Evolutionary conservation across 2,113 vertebrate species (phyloP), one percentile per base, ranked within the genome.

Genomic region (Tupaia chinensis): DNA sequence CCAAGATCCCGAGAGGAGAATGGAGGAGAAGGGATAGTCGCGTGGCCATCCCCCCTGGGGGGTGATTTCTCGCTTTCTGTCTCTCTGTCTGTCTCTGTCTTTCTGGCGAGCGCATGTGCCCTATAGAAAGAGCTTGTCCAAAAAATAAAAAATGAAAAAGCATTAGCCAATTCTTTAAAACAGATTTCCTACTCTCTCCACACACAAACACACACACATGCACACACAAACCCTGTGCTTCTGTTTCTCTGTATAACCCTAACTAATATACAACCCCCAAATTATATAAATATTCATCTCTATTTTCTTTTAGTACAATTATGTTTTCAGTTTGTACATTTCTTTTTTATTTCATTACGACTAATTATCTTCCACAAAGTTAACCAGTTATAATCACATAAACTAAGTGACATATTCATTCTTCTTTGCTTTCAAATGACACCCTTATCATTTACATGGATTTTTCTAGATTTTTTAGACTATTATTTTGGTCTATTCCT

Each of bases 341-440:
- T 70, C 89, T 89, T 70, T 91, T 89, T 78, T 22, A 79, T 23
- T 84, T 23, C 25, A 15, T 68, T 0, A 0, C 68, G 63, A 89
- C 63, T 69, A 53, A 79, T 91, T 80, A 61, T 65, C 76, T 93
- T 76, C 72, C 56, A 1, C n/a, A 53, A 61, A 66, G 80, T 78
- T 80, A 85, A 34, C 78, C 73, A 53, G 53, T 53, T 86, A 73
- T 29, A 2, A 61, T 6, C 53, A 76, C 65, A 27, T 10, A 69
- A 54, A 63, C 8, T 65, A 44, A 95, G 56, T 15, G 5, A 19
- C 19, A 53, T 32, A 8, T 23, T 27, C 61, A 84, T 74, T 82
- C 76, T 58, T 79, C 83, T 89, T 86, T 25, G 12, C 91, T 87
- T 80, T 95, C 56, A 87, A 93, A 80, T 34, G 32, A 53, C 20